phyloP scores from a whole-genome alignment of 1,140 invertebrate genomes.

The Hylaeus volcanicus region DNA sequence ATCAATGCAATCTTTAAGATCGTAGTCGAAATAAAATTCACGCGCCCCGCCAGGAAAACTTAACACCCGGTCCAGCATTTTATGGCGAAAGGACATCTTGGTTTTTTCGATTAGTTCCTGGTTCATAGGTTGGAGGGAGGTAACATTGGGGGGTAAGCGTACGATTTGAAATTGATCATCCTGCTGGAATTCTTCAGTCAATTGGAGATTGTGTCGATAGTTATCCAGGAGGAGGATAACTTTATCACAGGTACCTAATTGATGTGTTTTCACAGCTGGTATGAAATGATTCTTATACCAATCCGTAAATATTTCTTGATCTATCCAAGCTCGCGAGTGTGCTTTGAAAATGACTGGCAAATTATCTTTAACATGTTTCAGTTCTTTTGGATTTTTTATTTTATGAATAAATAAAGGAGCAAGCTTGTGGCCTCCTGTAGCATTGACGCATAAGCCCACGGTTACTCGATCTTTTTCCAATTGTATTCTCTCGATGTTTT shows the following conservation, averaged over 20 bases:
- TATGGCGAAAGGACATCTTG: not conserved
- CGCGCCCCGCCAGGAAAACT: not conserved
- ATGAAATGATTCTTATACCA: slow-evolving; percentile 1
- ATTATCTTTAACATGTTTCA: not conserved
- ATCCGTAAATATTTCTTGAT: not conserved
- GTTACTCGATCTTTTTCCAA: not conserved
- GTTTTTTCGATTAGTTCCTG: not conserved
- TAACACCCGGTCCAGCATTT: not conserved
- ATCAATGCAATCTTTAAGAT: slow-evolving; percentile 4
- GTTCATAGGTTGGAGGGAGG: not conserved
- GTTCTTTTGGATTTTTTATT: not conserved
- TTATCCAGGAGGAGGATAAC: not conserved
- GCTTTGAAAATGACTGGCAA: not conserved
- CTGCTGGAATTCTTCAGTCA: not conserved
- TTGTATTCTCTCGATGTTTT: not conserved
- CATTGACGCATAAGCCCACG: not conserved
- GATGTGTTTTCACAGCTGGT: not conserved
- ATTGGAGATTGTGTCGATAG: not conserved
- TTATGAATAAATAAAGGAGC: not conserved
- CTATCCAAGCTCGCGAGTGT: not conserved
- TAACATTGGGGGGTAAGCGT: no score
- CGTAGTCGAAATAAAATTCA: slow-evolving; percentile 1
- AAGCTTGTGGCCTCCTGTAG: not conserved
- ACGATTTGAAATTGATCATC: not conserved
- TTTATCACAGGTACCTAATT: not conserved